phyloP scores from a whole-genome alignment of 2,113 vertebrate genomes.

The Phaethornis superciliosus region DNA sequence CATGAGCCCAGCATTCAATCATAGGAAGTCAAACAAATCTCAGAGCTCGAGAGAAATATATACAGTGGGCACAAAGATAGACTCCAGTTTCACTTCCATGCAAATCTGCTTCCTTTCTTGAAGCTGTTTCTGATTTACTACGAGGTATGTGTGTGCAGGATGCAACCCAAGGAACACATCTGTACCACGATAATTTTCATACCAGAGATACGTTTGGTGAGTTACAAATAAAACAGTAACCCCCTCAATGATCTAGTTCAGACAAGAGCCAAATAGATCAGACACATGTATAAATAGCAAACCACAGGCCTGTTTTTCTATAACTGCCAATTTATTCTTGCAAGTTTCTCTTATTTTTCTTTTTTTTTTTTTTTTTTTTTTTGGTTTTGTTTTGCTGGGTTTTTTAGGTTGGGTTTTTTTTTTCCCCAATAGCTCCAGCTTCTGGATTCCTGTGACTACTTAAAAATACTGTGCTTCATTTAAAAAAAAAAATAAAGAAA shows the following conservation, averaged over 20 bases:
- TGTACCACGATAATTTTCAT: neutral
- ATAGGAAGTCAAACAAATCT: neutral
- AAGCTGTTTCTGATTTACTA: neutral
- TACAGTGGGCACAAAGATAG: neutral
- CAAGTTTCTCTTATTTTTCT: neutral
- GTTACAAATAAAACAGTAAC: slow-evolving; percentile 11
- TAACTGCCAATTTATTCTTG: slow-evolving; percentile 30
- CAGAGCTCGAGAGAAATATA: neutral
- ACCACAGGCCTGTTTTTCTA: slow-evolving; percentile 2
- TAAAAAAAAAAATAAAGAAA: neutral
- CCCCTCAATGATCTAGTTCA: slow-evolving; percentile 9
- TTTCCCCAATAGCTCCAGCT: neutral
- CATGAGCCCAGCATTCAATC: neutral
- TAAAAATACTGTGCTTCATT: neutral
- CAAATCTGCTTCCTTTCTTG: neutral
- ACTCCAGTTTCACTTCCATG: neutral
- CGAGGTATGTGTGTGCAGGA: neutral
- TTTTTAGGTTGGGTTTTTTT: neutral
- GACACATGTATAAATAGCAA: slow-evolving; percentile 6
- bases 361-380: neutral
- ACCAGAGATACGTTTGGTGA: slow-evolving; percentile 15
- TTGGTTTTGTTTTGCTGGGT: no score
- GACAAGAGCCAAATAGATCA: slow-evolving; percentile 28
- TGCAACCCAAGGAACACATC: slow-evolving; percentile 22
- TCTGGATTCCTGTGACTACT: neutral